These are phyloP conservation scores for Scrobipalpa costella DNA, from an alignment of 2,888 invertebrate species.

Conservation along the genomic window DNA sequence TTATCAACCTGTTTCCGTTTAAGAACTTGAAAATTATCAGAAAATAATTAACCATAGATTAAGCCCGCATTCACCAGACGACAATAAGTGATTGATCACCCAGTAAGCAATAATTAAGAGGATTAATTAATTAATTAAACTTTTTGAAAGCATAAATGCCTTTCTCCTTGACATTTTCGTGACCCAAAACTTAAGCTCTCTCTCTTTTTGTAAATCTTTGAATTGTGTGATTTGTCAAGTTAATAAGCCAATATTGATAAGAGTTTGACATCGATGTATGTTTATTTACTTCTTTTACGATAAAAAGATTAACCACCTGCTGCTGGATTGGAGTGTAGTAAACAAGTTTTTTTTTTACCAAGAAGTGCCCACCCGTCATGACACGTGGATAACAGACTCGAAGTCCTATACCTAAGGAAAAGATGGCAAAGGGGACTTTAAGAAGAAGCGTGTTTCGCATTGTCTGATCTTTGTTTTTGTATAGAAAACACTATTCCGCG, in stretches of 20 bases:
- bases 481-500: too few relatives aligned
- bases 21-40: slow-evolving; percentile 9
- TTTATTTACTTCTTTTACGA: slow-evolving; percentile 10
- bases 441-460: too few relatives aligned
- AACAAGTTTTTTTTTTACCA: neutral
- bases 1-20: neutral
- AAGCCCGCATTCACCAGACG: slow-evolving; percentile 19
- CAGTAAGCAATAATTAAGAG: slow-evolving; percentile 22
- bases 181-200: slow-evolving; percentile 16
- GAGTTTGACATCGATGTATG: slow-evolving; percentile 13
- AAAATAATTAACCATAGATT: slow-evolving; percentile 14
- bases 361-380: too few relatives aligned
- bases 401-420: too few relatives aligned
- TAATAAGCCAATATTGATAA: slow-evolving; percentile 17
- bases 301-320: slow-evolving; percentile 11
- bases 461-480: too few relatives aligned
- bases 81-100: slow-evolving; percentile 21
- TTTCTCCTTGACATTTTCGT: slow-evolving; percentile 13
- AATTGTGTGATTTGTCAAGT: slow-evolving; percentile 15
- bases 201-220: slow-evolving; percentile 15
- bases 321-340: neutral
- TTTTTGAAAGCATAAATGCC: slow-evolving; percentile 14
- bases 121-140: slow-evolving; percentile 23
- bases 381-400: too few relatives aligned
- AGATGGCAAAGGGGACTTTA: too few relatives aligned